Evolutionary conservation across 2,797 vertebrate species (phyloP).

Genomic region (Neopelma chrysocephalum): DNA sequence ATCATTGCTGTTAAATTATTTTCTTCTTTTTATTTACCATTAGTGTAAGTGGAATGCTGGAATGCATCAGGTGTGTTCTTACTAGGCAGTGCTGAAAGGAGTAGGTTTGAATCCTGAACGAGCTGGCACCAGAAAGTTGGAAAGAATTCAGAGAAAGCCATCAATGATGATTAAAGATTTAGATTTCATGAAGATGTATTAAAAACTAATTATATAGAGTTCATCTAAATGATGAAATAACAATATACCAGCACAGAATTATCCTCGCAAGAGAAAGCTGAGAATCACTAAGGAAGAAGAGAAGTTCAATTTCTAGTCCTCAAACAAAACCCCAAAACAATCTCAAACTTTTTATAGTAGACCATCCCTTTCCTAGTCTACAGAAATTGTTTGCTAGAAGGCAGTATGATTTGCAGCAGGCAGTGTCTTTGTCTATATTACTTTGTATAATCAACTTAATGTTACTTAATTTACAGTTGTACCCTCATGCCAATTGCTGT

Average conservation of each 20-base stretch:
- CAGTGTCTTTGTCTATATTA: not conserved
- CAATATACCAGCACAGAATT: not conserved
- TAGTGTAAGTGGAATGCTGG: not conserved
- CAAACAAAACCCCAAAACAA: rapidly evolving
- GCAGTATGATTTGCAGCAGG: not conserved
- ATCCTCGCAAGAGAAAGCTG: not conserved
- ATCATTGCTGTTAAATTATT: not conserved
- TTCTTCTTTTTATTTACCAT: not conserved
- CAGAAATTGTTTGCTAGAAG: not conserved
- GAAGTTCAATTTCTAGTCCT: not conserved
- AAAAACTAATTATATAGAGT: not conserved
- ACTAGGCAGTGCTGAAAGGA: not conserved
- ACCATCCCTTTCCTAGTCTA: not conserved
- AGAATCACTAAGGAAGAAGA: not conserved
- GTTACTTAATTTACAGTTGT: not conserved
- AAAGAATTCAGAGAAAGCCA: not conserved
- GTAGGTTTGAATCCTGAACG: not conserved
- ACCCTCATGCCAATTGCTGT: not conserved
- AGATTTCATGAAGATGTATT: not conserved
- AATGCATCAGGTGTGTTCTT: not conserved
- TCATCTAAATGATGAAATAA: conserved; percentile 1
- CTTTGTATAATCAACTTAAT: not conserved
- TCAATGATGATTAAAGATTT: not conserved
- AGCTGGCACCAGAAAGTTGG: not conserved
- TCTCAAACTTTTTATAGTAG: not conserved